Percentiles rank a stretch among this genome's conserved stretches.
These are phyloP conservation scores for Batillaria attramentaria DNA, from an alignment of 1,140 invertebrate genomes.

Conservation along the genomic window DNA sequence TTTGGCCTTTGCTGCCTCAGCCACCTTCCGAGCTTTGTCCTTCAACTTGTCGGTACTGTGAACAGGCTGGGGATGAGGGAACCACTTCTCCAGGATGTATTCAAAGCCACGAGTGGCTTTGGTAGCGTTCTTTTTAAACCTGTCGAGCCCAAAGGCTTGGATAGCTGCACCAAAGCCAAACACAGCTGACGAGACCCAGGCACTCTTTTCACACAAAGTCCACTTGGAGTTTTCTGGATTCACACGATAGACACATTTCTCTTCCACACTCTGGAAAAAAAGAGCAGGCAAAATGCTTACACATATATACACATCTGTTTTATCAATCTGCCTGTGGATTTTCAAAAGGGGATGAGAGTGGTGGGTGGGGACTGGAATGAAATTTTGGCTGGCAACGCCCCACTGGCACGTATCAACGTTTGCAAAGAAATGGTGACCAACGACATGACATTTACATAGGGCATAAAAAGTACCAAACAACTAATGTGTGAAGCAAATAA, in stretches of 20 bases:
- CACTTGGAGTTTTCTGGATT: constrained; percentile 80
- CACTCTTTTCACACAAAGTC: constrained; percentile 84
- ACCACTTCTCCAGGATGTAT: constrained; percentile 52
- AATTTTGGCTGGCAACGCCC: too few relatives aligned
- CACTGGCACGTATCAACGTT: too few relatives aligned
- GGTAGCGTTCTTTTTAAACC: constrained; percentile 87
- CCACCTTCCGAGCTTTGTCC: constrained; percentile 49
- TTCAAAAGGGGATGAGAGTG: too few relatives aligned
- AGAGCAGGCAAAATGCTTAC: neutral
- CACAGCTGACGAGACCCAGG: constrained; percentile 87
- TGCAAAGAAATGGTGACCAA: too few relatives aligned
- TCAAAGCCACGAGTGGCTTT: constrained; percentile 89
- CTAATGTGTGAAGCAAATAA: too few relatives aligned
- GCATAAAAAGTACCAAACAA: too few relatives aligned
- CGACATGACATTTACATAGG: too few relatives aligned
- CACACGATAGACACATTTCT: constrained; percentile 87
- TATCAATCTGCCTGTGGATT: neutral
- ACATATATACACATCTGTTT: neutral
- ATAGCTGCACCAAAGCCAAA: constrained; percentile 90
- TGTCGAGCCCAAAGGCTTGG: constrained; percentile 87
- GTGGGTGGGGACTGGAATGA: too few relatives aligned
- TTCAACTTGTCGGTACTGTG: constrained; percentile 43
- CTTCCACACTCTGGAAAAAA: constrained; percentile 83
- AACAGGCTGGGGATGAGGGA: constrained; percentile 27
- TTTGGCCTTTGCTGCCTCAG: constrained; percentile 48